Evolutionary conservation across 2,888 invertebrate genomes (phyloP), one percentile per base, ranked within the genome.

Genomic region (Pseudococcus longispinus): DNA sequence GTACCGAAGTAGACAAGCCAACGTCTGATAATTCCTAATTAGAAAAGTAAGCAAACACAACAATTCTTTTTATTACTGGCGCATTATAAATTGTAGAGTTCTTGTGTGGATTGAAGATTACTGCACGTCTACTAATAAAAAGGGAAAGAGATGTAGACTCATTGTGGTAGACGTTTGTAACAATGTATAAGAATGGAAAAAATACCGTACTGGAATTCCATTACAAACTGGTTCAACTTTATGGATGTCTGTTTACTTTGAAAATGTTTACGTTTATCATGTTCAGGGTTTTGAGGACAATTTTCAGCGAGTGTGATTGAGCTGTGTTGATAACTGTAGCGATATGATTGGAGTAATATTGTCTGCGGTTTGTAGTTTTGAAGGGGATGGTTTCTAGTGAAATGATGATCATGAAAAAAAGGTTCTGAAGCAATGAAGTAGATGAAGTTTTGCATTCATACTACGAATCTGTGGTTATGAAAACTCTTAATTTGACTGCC

Each of bases 61-160:
- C 77, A 80, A 80, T 42, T 80, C 77, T 80, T 80, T 80, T 80
- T 42, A 80, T 80, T 80, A 80, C 42, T 80, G 77, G 77, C 42
- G 77, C 42, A 80, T 80, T 80, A 80, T 80, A 80, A 80, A 80
- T 80, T 80, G 77, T 80, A 80, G n/a, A 42, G 77, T 80, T 80
- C n/a, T 42, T 80, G 9, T n/a, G 32, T 13, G 18, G 77, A 80
- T 37, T 80, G 20, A 80, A 80, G 77, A 80, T 80, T 80, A 32
- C 77, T 80, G 77, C 77, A 80, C 77, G 77, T 80, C 42, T 42
- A 42, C 29, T 42, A 80, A 80, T 80, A 42, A 23, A 42, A 80
- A 80, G 11, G 37, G 42, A 42, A 80, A 42, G 42, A 80, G 77
- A 80, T 42, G 42, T 42, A 80, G 77, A n/a, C 11, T 42, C 26